These are phyloP conservation scores for Bellardia pandia DNA, from an alignment of 2,888 invertebrate species.

Conservation along the genomic window DNA sequence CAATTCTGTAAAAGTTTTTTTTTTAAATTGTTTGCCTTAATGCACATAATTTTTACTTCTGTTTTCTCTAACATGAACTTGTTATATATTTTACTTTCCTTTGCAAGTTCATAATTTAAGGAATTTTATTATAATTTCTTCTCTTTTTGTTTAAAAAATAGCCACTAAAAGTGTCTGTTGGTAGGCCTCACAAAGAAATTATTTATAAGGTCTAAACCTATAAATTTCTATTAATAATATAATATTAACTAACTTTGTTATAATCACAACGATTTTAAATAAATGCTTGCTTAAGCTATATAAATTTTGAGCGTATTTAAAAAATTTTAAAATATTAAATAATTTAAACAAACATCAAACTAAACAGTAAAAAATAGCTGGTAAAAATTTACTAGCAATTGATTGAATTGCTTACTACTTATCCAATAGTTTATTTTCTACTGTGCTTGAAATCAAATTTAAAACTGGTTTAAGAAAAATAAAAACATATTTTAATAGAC, in stretches of 20 bases:
- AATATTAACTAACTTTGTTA: too few species aligned
- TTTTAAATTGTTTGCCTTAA: not conserved
- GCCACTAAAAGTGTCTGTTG: too few species aligned
- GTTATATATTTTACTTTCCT: not conserved
- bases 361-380: conserved; percentile 60
- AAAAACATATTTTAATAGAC: conserved; percentile 11
- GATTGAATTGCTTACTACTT: not conserved
- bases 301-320: too few species aligned
- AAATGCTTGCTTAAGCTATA: too few species aligned
- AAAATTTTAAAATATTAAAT: too few species aligned
- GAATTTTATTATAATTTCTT: not conserved
- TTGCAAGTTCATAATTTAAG: not conserved
- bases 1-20: conserved; percentile 30
- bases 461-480: conserved; percentile 74
- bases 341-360: not conserved
- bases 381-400: conserved; percentile 69
- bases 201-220: too few species aligned
- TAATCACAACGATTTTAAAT: too few species aligned
- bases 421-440: not conserved
- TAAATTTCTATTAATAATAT: too few species aligned
- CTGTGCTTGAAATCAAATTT: conserved; percentile 77
- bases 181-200: too few species aligned
- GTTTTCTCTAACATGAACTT: not conserved
- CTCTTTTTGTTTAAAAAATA: not conserved
- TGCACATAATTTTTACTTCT: not conserved